Evolutionary conservation across 2,797 vertebrate species (phyloP), one percentile per base, ranked within the genome.

Genomic region (Glossophaga mutica): DNA sequence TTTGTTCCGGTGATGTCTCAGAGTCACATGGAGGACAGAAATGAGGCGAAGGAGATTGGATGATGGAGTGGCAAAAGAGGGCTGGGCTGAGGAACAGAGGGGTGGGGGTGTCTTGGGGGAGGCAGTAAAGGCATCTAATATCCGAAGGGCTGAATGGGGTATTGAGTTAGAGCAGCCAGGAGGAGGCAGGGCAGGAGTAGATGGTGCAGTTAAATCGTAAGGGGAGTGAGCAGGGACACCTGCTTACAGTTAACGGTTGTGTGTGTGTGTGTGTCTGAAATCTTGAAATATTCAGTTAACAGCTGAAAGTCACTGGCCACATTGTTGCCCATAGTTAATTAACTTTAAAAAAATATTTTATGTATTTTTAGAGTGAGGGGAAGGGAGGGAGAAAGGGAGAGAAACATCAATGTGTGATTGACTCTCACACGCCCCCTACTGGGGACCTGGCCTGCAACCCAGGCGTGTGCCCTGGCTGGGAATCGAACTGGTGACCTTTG

Each of bases 201-300:
- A 77, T 65, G 48, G 52, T 88, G 42, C 37, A 90, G 42, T 29
- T 24, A 70, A 68, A 59, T 92, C 26, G 2, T 85, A 29, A 21
- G 6, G 22, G 32, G 18, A n/a, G 22, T 22, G 7, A 24, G 39
- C 39, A 42, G 19, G 44, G 21, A 77, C 9, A 5, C 62, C 18
- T 82, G 1, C 48, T 24, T 65, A 16, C 6, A 87, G 9, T 65
- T 84, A 70, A 26, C 4, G 5, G 57, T 37, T 50, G 39, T 29
- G 18, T n/a, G 52, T 94, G 52, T 94, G 16, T 9, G 2, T 77
- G 21, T 39, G 19, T 70, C 67, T 39, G 34, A 39, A 39, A 16
- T 70, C 19, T 86, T 76, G 44, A 82, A 90, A 39, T 55, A 62
- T 18, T 95, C 50, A 57, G 65, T 88, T 93, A 95, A 94, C n/a